phyloP scores from a whole-genome alignment of 2,797 vertebrate species.

The Borostomias antarcticus region DNA sequence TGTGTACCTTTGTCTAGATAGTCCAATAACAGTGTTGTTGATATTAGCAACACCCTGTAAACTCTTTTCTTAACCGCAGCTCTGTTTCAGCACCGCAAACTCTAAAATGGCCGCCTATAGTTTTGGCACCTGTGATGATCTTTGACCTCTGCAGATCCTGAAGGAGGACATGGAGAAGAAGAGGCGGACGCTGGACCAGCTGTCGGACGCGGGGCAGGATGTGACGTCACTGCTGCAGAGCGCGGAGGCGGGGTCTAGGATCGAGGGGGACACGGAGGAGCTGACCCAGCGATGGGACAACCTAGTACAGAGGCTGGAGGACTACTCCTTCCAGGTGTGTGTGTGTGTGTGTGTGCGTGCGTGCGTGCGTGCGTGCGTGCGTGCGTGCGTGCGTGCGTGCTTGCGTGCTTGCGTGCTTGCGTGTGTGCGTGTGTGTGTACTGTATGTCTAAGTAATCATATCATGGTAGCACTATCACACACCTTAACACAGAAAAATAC shows the following conservation, averaged over 20 bases:
- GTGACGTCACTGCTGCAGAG: slow-evolving; percentile 83
- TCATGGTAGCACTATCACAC: not conserved
- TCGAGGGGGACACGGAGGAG: slow-evolving; percentile 85
- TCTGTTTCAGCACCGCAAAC: not conserved
- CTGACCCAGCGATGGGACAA: slow-evolving; percentile 94
- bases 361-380: not conserved
- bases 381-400: not conserved
- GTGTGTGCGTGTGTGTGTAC: too few species aligned
- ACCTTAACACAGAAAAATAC: too few species aligned
- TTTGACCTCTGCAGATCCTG: slow-evolving; percentile 56
- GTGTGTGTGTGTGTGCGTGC: slow-evolving; percentile 8
- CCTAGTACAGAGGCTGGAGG: slow-evolving; percentile 94
- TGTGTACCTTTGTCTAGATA: not conserved
- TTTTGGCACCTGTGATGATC: not conserved
- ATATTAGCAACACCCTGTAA: not conserved
- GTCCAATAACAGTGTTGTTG: not conserved
- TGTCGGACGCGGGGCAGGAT: slow-evolving; percentile 90
- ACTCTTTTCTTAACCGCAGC: not conserved
- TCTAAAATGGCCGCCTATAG: too few species aligned
- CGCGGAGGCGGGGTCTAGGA: slow-evolving; percentile 74
- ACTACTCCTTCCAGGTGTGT: slow-evolving; percentile 91
- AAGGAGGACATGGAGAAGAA: slow-evolving; percentile 97
- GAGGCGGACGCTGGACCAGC: slow-evolving; percentile 84
- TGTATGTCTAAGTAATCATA: not conserved
- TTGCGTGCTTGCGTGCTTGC: too few species aligned